A percentile compares a stretch with the other conserved stretches of the same genome.
Conservation (phyloP, 2,888 invertebrate genomes). For the Margaritifera margaritifera region DNA sequence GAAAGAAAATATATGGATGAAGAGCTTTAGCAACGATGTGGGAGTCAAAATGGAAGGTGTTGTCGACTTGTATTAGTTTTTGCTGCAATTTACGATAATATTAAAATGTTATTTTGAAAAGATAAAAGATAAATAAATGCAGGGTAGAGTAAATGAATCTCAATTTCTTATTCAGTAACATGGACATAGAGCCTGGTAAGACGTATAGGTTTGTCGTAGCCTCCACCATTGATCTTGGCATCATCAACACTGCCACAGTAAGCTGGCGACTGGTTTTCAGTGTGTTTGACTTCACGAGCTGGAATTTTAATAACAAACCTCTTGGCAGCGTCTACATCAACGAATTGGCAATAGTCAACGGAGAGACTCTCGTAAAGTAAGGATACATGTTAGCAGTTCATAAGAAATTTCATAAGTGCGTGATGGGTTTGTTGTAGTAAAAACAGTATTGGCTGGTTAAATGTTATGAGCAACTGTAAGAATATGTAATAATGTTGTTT, state of each 20-base stretch:
- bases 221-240: constrained; percentile 45
- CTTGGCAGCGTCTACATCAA: constrained; percentile 26
- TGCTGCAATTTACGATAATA: too few species aligned
- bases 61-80: too few species aligned
- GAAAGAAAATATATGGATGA: too few species aligned
- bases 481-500: too few species aligned
- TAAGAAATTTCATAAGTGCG: too few species aligned
- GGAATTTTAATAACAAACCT: too few species aligned
- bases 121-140: background rate
- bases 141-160: background rate
- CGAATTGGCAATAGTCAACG: constrained; percentile 28
- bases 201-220: constrained; percentile 46
- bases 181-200: constrained; percentile 42
- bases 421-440: too few species aligned
- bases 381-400: background rate
- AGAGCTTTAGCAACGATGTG: too few species aligned
- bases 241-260: constrained; percentile 31
- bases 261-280: constrained; percentile 34
- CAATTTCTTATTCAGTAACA: constrained; percentile 25
- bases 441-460: too few species aligned
- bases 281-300: constrained; percentile 13
- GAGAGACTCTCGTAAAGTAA: constrained; percentile 30
- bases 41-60: too few species aligned
- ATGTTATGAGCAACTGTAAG: too few species aligned
- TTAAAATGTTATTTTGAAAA: too few species aligned